A percentile compares a stretch with the other conserved stretches of the same genome.
Conservation (phyloP, 2,888 invertebrate species). For the Leptinotarsa juncta region DNA sequence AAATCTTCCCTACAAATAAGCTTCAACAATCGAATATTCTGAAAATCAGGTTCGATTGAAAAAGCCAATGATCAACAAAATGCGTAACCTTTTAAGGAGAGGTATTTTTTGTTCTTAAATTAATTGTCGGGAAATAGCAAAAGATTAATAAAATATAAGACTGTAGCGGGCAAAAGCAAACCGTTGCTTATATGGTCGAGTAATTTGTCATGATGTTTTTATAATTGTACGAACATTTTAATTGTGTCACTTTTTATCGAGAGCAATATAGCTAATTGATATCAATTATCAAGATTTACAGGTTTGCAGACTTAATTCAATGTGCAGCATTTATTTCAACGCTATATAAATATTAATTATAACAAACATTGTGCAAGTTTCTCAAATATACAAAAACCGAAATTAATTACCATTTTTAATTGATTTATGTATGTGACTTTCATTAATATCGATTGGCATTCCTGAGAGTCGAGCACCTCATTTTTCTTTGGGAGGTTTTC, state of each 20-base stretch:
- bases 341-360: slow-evolving; percentile 60
- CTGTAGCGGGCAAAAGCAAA: slow-evolving; percentile 31
- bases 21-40: slow-evolving; percentile 20
- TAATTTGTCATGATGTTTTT: slow-evolving; percentile 61
- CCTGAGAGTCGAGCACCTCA: slow-evolving; percentile 27
- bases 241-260: slow-evolving; percentile 61
- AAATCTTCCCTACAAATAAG: slow-evolving; percentile 15
- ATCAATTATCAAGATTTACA: slow-evolving; percentile 64
- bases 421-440: slow-evolving; percentile 50
- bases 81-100: slow-evolving; percentile 22
- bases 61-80: slow-evolving; percentile 27
- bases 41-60: slow-evolving; percentile 31
- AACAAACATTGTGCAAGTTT: slow-evolving; percentile 56
- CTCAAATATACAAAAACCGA: slow-evolving; percentile 52
- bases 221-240: slow-evolving; percentile 59
- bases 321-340: slow-evolving; percentile 53
- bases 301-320: slow-evolving; percentile 55
- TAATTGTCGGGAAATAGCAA: slow-evolving; percentile 30
- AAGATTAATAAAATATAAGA: slow-evolving; percentile 40
- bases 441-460: slow-evolving; percentile 40
- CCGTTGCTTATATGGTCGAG: slow-evolving; percentile 54
- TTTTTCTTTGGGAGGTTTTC: slow-evolving; percentile 21
- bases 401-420: slow-evolving; percentile 56
- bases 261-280: slow-evolving; percentile 60
- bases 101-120: slow-evolving; percentile 19